Base-by-base conservation (phyloP, 2,113 vertebrate species). In the Hymenochirus boettgeri region DNA sequence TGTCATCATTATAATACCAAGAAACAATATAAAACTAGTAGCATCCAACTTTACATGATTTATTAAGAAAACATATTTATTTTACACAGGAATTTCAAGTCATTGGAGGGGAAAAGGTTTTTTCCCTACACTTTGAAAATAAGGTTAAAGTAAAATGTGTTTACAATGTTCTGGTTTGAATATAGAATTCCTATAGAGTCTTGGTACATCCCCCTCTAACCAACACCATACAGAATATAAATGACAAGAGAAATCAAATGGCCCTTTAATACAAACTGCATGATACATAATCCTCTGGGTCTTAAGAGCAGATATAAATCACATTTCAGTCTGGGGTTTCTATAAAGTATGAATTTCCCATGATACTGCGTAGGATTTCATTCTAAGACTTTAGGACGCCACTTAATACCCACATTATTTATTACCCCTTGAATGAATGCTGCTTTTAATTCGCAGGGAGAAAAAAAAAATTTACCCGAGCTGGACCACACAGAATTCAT, bases 401-500 rank as follows among this genome's bases (percentile, higher is more conserved):
- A 27, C 60, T 59, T 60, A 69, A 59, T 69, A 60, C 60, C 47
- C 47, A 60, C 47, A 69, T 69, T 69, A 69, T 69, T 69, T 69
- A 69, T 69, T 69, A 54, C 57, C 65, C 47, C 46, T 60, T 23
- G 46, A 26, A 69, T 69, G 65, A 69, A 69, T 69, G 57, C 56
- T 25, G 65, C 65, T 69, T 60, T 69, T 69, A 69, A 69, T 69
- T 60, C 47, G 53, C 46, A 67, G 35, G 50, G 24, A 55, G 35
- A 48, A 64, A 64, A 47, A 55, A 48, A 21, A 60, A 59, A 60
- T 59, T 69, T 69, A 69, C 65, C 57, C 33, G 59, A 60, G 25
- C 31, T 60, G 18, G 65, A 60, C 65, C 65, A 69, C 65, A 69
- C 65, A 69, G 57, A 69, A 60, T 60, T 59, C 65, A 60, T 69